These are phyloP conservation scores for Brachymystax lenok DNA, from an alignment of 2,797 vertebrate species.

Conservation along the genomic window DNA sequence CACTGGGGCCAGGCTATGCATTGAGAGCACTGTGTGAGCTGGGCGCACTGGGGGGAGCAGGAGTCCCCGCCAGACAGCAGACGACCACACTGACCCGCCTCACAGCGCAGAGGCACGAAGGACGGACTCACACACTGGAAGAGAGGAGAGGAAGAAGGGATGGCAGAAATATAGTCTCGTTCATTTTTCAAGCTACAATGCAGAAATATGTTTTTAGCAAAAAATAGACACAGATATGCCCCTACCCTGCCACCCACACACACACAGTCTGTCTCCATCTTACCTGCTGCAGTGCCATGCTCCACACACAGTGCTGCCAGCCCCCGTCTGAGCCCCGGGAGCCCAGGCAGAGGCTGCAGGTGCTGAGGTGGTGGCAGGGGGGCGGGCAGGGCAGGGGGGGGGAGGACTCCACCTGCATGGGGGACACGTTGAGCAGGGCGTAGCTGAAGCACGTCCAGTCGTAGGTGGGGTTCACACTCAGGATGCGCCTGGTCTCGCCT, in stretches of 20 bases:
- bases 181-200: not conserved
- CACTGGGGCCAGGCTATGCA: constrained; percentile 90
- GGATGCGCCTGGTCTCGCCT: constrained; percentile 92
- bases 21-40: constrained; percentile 86
- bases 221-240: not conserved
- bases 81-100: constrained; percentile 88
- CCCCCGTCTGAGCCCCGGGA: constrained; percentile 90
- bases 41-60: constrained; percentile 86
- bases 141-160: not conserved
- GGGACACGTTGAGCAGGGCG: constrained; percentile 90
- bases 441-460: constrained; percentile 97
- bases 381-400: constrained; percentile 88
- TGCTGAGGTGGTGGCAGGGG: constrained; percentile 84
- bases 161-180: not conserved
- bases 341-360: constrained; percentile 84
- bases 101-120: constrained; percentile 86
- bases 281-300: constrained; percentile 88
- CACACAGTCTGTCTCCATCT: not conserved
- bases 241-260: not conserved
- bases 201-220: no score
- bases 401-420: constrained; percentile 92
- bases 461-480: constrained; percentile 90
- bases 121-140: constrained; percentile 90
- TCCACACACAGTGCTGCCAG: constrained; percentile 94
- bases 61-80: constrained; percentile 84